A percentile compares a stretch with the other conserved stretches of the same genome.
Conservation (phyloP, 2,888 invertebrate genomes). For the Andrena chrysosceles region DNA sequence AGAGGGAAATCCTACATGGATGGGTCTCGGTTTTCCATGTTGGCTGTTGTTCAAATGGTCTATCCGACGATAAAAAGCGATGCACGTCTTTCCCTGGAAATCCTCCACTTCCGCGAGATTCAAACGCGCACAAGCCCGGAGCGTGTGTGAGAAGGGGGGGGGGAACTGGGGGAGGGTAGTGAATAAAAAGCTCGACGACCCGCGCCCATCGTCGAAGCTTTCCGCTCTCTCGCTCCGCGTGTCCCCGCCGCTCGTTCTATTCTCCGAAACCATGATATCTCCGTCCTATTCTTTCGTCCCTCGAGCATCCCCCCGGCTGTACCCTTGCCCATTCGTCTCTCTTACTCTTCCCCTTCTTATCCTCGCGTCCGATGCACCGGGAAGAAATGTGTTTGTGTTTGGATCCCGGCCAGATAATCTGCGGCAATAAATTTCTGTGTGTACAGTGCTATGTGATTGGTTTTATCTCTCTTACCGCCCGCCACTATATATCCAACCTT, state of each 20-base stretch:
- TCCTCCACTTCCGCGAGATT: slow-evolving; percentile 79
- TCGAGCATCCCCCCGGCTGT: slow-evolving; percentile 17
- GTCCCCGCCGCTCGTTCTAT: slow-evolving; percentile 37
- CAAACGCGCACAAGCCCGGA: slow-evolving; percentile 73
- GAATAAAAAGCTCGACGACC: slow-evolving; percentile 69
- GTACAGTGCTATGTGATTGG: slow-evolving; percentile 82
- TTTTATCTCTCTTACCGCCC: slow-evolving; percentile 78
- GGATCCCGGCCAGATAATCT: slow-evolving; percentile 84
- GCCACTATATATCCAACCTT: slow-evolving; percentile 63
- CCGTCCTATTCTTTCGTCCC: slow-evolving; percentile 37
- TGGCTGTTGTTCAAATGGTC: slow-evolving; percentile 84
- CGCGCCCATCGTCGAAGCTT: slow-evolving; percentile 69
- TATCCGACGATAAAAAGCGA: slow-evolving; percentile 82
- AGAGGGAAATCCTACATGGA: slow-evolving; percentile 40
- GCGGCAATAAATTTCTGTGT: slow-evolving; percentile 83
- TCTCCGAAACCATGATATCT: slow-evolving; percentile 24
- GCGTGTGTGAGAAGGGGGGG: neutral
- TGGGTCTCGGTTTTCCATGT: slow-evolving; percentile 78
- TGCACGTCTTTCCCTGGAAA: slow-evolving; percentile 79
- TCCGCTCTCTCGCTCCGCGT: slow-evolving; percentile 57
- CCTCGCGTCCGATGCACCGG: slow-evolving; percentile 53
- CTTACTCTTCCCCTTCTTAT: slow-evolving; percentile 38
- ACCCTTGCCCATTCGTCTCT: slow-evolving; percentile 17
- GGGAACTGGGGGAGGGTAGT: slow-evolving; percentile 29
- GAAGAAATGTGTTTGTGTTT: slow-evolving; percentile 83